Evolutionary conservation across 2,888 invertebrate species (phyloP).

Genomic region (Drosophila antonietae): DNA sequence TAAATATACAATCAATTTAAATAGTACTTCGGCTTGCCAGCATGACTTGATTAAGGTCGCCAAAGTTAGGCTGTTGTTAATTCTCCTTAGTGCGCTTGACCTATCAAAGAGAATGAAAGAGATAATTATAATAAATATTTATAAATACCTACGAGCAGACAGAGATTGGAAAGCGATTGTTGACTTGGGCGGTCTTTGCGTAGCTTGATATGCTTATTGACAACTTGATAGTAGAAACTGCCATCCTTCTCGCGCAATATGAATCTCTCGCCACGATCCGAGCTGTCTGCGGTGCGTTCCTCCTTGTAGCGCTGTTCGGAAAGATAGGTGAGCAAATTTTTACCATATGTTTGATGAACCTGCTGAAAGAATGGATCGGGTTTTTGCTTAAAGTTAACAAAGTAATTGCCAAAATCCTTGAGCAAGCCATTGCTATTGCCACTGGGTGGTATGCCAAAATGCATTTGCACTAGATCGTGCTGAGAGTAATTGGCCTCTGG

Average conservation of each 20-base stretch:
- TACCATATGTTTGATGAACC: background rate
- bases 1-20: no score
- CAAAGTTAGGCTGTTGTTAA: no score
- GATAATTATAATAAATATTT: background rate
- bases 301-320: slow-evolving; percentile 56
- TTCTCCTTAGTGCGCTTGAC: no score
- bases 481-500: slow-evolving; percentile 17
- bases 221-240: slow-evolving; percentile 15
- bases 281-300: slow-evolving; percentile 31
- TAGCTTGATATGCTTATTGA: slow-evolving; percentile 36
- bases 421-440: slow-evolving; percentile 21
- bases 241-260: slow-evolving; percentile 15
- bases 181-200: slow-evolving; percentile 38
- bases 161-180: slow-evolving; percentile 14
- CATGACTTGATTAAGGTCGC: no score
- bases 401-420: slow-evolving; percentile 44
- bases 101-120: slow-evolving; percentile 9
- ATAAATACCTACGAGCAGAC: slow-evolving; percentile 34
- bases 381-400: slow-evolving; percentile 37
- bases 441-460: slow-evolving; percentile 35
- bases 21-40: no score
- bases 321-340: background rate
- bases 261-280: slow-evolving; percentile 26
- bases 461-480: slow-evolving; percentile 25
- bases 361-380: background rate